phyloP scores from a whole-genome alignment of 1,140 invertebrate genomes.

The Pseudomyrmex gracilis region DNA sequence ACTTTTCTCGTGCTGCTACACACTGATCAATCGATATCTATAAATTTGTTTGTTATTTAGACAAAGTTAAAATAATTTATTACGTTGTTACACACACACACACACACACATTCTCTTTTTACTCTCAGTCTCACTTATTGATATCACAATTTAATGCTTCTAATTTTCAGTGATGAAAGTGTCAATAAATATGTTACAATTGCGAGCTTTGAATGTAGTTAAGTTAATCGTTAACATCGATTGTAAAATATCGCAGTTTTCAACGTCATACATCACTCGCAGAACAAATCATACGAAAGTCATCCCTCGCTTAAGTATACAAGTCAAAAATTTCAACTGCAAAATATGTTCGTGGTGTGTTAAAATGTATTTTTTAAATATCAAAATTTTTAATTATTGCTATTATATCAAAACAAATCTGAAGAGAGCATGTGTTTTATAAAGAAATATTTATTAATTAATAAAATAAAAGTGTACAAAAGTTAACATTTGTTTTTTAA shows the following conservation, averaged over 20 bases:
- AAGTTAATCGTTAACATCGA: conserved; percentile 1
- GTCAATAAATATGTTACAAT: conserved; percentile 5
- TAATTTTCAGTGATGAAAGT: background rate
- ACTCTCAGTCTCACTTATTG: background rate
- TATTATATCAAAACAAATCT: background rate
- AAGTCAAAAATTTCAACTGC: background rate
- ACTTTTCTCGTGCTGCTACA: too few relatives aligned
- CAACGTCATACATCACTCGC: background rate
- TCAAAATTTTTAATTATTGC: background rate
- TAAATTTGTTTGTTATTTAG: too few relatives aligned
- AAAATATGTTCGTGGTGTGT: conserved; percentile 21
- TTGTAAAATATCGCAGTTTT: background rate
- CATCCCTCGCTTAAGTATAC: background rate
- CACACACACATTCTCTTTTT: background rate
- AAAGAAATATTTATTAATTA: background rate
- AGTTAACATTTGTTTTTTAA: too few relatives aligned
- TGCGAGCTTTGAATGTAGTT: background rate
- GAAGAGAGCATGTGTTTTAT: too few relatives aligned
- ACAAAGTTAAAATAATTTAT: too few relatives aligned
- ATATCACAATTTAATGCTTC: background rate
- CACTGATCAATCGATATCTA: too few relatives aligned
- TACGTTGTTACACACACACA: too few relatives aligned
- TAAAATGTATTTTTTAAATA: background rate
- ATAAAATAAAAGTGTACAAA: too few relatives aligned
- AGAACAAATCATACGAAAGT: background rate